A percentile compares a stretch with the other conserved stretches of the same genome.
Evolutionary conservation across 1,140 invertebrate species (phyloP).

Genomic region (Drosophila watanabei): DNA sequence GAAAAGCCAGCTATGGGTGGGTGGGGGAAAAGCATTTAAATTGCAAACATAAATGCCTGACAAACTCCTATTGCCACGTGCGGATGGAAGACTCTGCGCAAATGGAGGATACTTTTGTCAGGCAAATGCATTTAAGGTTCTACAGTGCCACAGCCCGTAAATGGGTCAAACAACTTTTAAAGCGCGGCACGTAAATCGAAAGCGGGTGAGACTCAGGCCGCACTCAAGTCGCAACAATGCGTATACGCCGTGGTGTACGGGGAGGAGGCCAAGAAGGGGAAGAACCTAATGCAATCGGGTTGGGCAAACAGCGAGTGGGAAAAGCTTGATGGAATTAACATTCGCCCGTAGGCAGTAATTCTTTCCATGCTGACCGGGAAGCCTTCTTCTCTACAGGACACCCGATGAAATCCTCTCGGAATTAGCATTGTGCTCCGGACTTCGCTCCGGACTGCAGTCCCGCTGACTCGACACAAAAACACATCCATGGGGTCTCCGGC

Average conservation of each 20-base stretch:
- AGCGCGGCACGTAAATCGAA: constrained; percentile 59
- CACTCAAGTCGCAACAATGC: constrained; percentile 63
- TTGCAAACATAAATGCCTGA: constrained; percentile 49
- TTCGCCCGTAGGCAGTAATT: constrained; percentile 36
- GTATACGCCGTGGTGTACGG: constrained; percentile 73
- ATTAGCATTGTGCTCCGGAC: constrained; percentile 35
- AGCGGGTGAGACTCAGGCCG: constrained; percentile 42
- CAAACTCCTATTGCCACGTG: constrained; percentile 22
- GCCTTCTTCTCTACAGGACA: neutral
- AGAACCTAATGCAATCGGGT: constrained; percentile 68
- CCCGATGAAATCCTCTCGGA: neutral
- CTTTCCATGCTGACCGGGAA: neutral
- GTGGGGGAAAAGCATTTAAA: constrained; percentile 37
- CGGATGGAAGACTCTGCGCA: neutral
- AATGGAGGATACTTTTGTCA: constrained; percentile 27
- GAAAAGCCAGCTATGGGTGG: constrained; percentile 24
- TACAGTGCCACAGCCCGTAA: constrained; percentile 35
- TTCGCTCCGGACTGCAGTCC: constrained; percentile 6
- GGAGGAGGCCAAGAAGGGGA: neutral
- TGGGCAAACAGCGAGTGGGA: constrained; percentile 35
- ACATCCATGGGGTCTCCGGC: constrained; percentile 6
- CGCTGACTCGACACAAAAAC: constrained; percentile 42
- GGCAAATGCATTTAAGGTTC: constrained; percentile 60
- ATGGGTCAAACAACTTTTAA: constrained; percentile 72
- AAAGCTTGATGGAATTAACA: constrained; percentile 71